These are phyloP conservation scores for Tapirus indicus DNA, from an alignment of 2,797 vertebrate genomes.

Conservation along the genomic window DNA sequence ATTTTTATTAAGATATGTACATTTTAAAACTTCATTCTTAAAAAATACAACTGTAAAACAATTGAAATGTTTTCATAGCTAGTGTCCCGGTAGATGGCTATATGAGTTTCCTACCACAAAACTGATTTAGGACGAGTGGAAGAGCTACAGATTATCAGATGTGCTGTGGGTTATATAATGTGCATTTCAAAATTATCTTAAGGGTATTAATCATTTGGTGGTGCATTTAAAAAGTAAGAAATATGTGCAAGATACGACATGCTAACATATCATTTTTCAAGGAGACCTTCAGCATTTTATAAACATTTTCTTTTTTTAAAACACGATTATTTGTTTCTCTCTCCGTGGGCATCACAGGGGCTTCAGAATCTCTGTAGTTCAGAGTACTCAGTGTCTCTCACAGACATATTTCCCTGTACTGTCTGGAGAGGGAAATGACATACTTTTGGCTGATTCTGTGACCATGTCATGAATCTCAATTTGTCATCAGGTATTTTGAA, in stretches of 20 bases:
- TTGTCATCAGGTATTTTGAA: conserved; percentile 60
- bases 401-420: neutral
- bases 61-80: neutral
- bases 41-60: neutral
- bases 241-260: neutral
- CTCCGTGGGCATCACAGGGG: neutral
- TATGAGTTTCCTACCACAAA: conserved; percentile 2
- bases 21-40: conserved; percentile 6
- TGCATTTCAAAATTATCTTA: conserved; percentile 55
- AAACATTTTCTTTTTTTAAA: neutral
- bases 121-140: conserved; percentile 61
- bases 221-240: neutral
- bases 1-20: neutral
- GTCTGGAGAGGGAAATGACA: neutral
- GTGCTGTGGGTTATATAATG: neutral
- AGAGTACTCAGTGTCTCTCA: neutral
- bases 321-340: neutral
- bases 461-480: conserved; percentile 17
- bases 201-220: neutral
- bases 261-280: conserved; percentile 16
- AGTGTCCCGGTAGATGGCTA: neutral
- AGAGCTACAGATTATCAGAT: neutral
- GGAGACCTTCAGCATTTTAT: neutral
- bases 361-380: conserved; percentile 60
- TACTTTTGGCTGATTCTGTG: conserved; percentile 73